Base-by-base conservation (phyloP, 2,888 invertebrate genomes). In the Pyrocoelia pectoralis region DNA sequence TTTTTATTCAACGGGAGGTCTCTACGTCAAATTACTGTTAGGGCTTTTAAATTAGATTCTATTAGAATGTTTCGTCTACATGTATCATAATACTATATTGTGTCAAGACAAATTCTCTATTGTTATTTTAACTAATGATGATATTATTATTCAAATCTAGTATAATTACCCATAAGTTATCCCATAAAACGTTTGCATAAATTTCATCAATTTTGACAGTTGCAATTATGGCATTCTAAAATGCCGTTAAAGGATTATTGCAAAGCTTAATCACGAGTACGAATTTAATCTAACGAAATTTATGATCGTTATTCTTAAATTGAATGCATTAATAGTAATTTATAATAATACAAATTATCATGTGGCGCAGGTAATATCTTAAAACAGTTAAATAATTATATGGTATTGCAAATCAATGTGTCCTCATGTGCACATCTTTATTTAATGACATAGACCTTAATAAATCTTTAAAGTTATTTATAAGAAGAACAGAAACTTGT, bases 1-100 rank as follows among this genome's bases (percentile, higher is more conserved):
- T 59, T 43, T 46, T 48, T 41, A 10, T 33, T 10, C 15, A 29
- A 18, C 28, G 53, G 59, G 59, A 59, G 59, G 59, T 59, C 59
- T 17, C 14, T 29, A 41, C 50, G 48, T 53, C 53, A 59, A 57
- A 57, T 24, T 38, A 48, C 33, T 48, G 17, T 56, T 33, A 56
- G 49, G 38, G 29, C 8, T 24, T 41, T 41, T 13, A 41, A 17
- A 46, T 46, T 46, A 18, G 17, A 18, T 46, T 46, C 17, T 46
- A 46, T 46, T 46, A 46, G 19, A 46, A 17, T 5, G 14, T 41
- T 41, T 41, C 14, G 13, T 41, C 13, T 41, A 13, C 6, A 18
- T 17, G 17, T 24, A 50, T 24, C n/a, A 50, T 10, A 33, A 33
- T 50, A 14, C 49, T 12, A 50, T 8, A 24, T 50, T 50, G 13